Evolutionary conservation across 2,888 invertebrate genomes (phyloP), one percentile per base, ranked within the genome.

Genomic region (Dryobotodes eremita): DNA sequence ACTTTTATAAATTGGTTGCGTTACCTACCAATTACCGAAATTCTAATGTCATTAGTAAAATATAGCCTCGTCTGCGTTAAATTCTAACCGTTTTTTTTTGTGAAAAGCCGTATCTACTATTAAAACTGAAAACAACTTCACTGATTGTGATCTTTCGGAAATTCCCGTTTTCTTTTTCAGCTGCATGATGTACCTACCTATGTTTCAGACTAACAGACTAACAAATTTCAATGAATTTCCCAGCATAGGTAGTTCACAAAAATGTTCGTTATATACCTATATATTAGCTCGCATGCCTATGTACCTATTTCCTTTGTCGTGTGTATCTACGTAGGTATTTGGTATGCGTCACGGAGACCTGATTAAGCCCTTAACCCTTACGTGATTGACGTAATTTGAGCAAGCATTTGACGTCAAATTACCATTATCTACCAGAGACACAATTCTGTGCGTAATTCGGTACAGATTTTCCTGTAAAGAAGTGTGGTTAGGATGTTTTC

Each of bases 341-440:
- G 73, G 83, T 75, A 84, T 83, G 83, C 82, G 80, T 89, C 82
- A 87, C 71, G 77, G 53, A 71, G 64, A 46, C 36, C 71, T 88
- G 83, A 88, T 89, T 86, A 89, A 79, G 77, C 85, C 82, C 81
- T 77, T 73, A 77, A 85, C 80, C 85, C 79, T 81, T 75, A 89
- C 78, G 88, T 88, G 86, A 89, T 86, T 87, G 88, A 89, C 89
- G 86, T 86, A 87, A 87, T 81, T 82, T 85, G 84, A 81, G 81
- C 71, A 84, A 77, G 75, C 71, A 77, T 80, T 85, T 89, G 85
- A 85, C 88, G 89, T 89, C 81, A 84, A 82, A 78, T 82, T 77
- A 79, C 65, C 77, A 66, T 79, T 86, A 86, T 86, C 88, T 77
- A 68, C 26, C 48, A 62, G 42, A n/a, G 61, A 62, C 64, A 64